Conservation (phyloP, 1,140 invertebrate genomes). For the Venturia canescens region DNA sequence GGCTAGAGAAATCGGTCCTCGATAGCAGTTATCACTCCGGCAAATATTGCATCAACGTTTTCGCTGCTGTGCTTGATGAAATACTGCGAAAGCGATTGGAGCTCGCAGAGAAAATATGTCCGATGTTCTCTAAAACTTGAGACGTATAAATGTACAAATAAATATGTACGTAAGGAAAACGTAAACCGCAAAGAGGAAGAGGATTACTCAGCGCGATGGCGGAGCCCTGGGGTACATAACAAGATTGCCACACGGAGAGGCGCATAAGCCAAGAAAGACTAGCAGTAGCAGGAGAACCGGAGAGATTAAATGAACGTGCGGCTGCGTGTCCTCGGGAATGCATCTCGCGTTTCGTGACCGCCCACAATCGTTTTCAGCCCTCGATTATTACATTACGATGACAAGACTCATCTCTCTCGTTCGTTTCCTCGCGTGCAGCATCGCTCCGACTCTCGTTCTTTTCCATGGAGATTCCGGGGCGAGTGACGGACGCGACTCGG, state of each 20-base stretch:
- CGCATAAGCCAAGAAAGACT: neutral
- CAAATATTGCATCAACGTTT: too few relatives aligned
- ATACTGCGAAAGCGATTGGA: too few relatives aligned
- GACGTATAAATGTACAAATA: too few relatives aligned
- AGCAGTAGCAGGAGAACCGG: neutral
- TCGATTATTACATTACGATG: conserved; percentile 39
- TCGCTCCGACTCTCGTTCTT: neutral
- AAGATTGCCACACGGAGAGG: neutral
- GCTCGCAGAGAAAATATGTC: too few relatives aligned
- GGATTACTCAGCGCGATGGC: conserved; percentile 7
- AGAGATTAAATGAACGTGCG: neutral
- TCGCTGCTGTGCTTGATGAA: too few relatives aligned
- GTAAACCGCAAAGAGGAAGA: conserved; percentile 5
- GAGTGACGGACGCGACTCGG: neutral
- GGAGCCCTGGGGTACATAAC: neutral
- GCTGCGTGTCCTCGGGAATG: conserved; percentile 5
- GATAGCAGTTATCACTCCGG: too few relatives aligned
- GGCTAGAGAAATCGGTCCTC: too few relatives aligned
- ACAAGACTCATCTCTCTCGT: conserved; percentile 15
- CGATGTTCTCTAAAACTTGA: too few relatives aligned
- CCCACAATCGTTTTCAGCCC: conserved; percentile 24
- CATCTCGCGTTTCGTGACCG: neutral
- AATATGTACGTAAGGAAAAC: too few relatives aligned
- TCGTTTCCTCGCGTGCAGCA: neutral
- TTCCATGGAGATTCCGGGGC: neutral